These are phyloP conservation scores for Meda fulgida DNA, from an alignment of 2,797 vertebrate genomes.

Conservation along the genomic window DNA sequence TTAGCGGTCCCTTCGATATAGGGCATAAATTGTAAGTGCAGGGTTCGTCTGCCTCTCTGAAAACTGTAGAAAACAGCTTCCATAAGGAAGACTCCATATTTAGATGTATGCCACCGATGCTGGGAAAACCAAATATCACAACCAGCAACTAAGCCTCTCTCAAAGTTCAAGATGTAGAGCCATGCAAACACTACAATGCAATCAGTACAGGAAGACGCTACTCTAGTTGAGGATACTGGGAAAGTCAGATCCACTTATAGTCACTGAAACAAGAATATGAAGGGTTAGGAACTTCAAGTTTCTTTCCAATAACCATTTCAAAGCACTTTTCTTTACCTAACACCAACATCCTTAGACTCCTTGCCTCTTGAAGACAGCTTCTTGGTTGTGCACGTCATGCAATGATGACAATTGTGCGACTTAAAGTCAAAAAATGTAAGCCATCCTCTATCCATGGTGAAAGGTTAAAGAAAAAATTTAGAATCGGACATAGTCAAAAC, in stretches of 20 bases:
- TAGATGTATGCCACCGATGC: background rate
- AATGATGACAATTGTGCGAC: background rate
- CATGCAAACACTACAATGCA: slow-evolving; percentile 27
- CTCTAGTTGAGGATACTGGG: slow-evolving; percentile 15
- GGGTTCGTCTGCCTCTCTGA: background rate
- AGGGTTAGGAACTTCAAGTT: background rate
- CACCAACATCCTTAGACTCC: background rate
- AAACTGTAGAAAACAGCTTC: slow-evolving; percentile 23
- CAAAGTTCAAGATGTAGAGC: slow-evolving; percentile 25
- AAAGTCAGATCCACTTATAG: slow-evolving; percentile 2
- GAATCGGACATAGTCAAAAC: background rate
- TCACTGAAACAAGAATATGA: background rate
- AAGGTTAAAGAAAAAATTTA: background rate
- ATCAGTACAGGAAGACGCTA: slow-evolving; percentile 60
- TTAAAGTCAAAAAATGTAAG: slow-evolving; percentile 6
- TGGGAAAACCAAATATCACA: slow-evolving; percentile 20
- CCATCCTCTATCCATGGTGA: background rate
- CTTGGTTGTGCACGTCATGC: slow-evolving; percentile 7
- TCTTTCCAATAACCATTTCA: background rate
- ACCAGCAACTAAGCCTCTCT: slow-evolving; percentile 6
- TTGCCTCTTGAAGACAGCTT: background rate
- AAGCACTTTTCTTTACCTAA: background rate
- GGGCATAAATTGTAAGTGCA: background rate
- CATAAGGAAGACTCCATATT: slow-evolving; percentile 26
- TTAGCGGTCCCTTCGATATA: background rate